phyloP scores from a whole-genome alignment of 23 tunicate species.

The Oikopleura dioica region DNA sequence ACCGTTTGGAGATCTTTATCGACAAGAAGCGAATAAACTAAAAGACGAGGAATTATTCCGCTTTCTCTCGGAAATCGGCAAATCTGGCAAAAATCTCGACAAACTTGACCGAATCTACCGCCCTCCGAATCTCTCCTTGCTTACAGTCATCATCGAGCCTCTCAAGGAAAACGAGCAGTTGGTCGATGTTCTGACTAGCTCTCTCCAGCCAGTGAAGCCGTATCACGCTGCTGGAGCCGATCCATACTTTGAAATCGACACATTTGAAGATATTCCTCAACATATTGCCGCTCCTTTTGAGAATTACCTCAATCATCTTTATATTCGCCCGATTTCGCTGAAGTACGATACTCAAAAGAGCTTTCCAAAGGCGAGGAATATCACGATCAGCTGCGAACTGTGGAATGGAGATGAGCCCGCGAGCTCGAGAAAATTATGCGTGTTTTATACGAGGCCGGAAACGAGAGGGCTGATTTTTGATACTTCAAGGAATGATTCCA shows the following conservation, averaged over 20 bases:
- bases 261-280: background rate
- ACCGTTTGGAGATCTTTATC: background rate
- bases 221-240: slow-evolving; percentile 7
- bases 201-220: background rate
- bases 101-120: background rate
- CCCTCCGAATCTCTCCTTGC: background rate
- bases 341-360: background rate
- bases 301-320: background rate
- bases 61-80: background rate
- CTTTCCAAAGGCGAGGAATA: slow-evolving; percentile 10
- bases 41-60: background rate
- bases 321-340: background rate
- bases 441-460: slow-evolving; percentile 3
- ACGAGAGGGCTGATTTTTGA: slow-evolving; percentile 5
- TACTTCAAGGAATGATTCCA: too few relatives aligned
- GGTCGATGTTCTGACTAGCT: background rate
- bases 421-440: background rate
- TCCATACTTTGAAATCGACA: slow-evolving; percentile 4
- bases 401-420: slow-evolving; percentile 2
- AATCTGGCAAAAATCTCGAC: background rate
- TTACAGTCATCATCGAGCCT: background rate
- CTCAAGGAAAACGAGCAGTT: background rate
- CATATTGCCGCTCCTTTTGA: background rate
- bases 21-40: background rate
- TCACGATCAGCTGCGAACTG: background rate